Base-by-base conservation (phyloP, 1,140 invertebrate genomes). In the Eubasilissa regina region DNA sequence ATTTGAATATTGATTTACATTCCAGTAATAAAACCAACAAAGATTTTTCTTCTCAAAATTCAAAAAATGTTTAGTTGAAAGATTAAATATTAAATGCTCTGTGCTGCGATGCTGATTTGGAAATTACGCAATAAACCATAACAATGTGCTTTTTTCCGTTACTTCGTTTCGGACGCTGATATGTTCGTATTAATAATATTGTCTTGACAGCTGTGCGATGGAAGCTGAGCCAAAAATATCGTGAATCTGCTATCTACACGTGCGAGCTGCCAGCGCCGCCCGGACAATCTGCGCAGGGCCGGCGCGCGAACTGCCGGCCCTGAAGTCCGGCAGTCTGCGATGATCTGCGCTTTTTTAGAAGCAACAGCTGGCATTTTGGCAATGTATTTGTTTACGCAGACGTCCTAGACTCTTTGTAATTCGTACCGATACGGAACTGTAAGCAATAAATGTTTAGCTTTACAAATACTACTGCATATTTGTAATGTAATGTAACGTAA, bases 191-290 rank as follows among this genome's bases (percentile, higher is more conserved):
- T 78, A 81, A 79, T 81, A 79, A 81, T 81, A 74, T 77, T 70
- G 47, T 77, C 77, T 77, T 79, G 77, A 81, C 80, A 81, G 80
- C 80, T 81, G 80, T 79, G 78, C 66, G 73, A 64, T 55, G 77
- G 55, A 70, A 8, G 73, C 64, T 45, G 79, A 56, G 77, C 73
- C 74, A 81, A 66, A 79, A 81, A 81, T 81, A 81, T 70, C 77
- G 15, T 47, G 55, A 77, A 4, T 62, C 58, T 25, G 21, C 21
- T 13, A 62, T 55, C 9, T 55, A 15, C n/a, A 55, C n/a, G n/a
- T n/a, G n/a, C 53, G 53, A 10, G 6, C 19, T 62, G 58, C 58
- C 58, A 62, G 25, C 13, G 19, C 53, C 19, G 58, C 21, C 64
- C 64, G 64, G 64, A 17, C 25, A 64, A 17, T 70, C 17, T 48